These are phyloP conservation scores for Myotis lucifugus DNA, from an alignment of 2,113 vertebrate species.

Conservation along the genomic window DNA sequence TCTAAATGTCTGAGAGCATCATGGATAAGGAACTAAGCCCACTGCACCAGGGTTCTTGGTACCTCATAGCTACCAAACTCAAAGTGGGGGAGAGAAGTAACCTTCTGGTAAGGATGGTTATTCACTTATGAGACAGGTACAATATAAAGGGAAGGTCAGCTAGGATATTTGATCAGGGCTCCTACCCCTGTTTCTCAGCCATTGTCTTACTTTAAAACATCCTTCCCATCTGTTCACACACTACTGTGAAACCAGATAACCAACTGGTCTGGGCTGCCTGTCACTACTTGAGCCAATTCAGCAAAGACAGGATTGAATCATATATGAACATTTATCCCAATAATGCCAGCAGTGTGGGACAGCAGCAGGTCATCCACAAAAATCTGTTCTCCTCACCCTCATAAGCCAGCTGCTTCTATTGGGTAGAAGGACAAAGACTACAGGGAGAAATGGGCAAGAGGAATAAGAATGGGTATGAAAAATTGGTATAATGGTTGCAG, in stretches of 20 bases:
- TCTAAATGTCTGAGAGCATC: neutral
- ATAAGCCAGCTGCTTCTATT: too few species aligned
- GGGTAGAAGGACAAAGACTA: too few species aligned
- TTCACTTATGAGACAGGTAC: neutral
- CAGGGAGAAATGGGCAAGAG: too few species aligned
- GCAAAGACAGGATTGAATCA: too few species aligned
- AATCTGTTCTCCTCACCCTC: too few species aligned
- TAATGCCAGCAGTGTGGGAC: too few species aligned
- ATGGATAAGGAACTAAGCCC: neutral
- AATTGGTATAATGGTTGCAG: too few species aligned
- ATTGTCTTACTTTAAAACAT: neutral
- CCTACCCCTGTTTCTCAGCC: neutral
- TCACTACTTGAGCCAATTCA: too few species aligned
- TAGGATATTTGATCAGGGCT: neutral
- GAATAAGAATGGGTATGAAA: too few species aligned
- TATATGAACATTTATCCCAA: too few species aligned
- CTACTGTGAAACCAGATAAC: neutral
- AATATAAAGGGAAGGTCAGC: neutral
- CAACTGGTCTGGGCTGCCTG: too few species aligned
- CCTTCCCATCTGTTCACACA: neutral
- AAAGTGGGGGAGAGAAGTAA: neutral
- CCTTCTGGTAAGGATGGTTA: neutral
- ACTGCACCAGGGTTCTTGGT: neutral
- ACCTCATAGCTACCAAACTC: neutral
- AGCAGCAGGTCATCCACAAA: too few species aligned